Evolutionary conservation across 2,797 vertebrate genomes (phyloP), one percentile per base, ranked within the genome.

Genomic region (Cynodonichthys magdalenae): DNA sequence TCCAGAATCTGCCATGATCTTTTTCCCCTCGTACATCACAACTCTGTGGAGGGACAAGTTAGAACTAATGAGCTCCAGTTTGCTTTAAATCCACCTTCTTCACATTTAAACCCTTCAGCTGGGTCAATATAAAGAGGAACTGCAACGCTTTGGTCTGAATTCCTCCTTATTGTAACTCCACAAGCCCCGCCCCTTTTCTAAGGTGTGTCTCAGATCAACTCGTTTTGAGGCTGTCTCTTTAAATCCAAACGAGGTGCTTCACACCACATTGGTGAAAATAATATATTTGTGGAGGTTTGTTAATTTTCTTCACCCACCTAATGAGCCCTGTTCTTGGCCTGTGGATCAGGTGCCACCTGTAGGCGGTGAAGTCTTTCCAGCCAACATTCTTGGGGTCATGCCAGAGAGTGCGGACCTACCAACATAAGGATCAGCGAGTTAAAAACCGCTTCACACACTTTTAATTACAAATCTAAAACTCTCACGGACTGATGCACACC

Each of bases 281-380:
- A 31, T 14, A 15, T 51, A 5, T 29, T 3, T 9, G 9, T 36
- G 34, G 55, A 57, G 20, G 1, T 1, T 42, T 34, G 15, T 15
- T 28, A 2, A 12, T 39, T 7, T 48, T 18, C 17, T 60, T 52
- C 47, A 3, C 41, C 76, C 74, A 98, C 97, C 97, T 94, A 74
- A 99, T 98, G 75, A 91, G 97, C 64, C 97, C 97, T 3, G 97
- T 98, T 94, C 96, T 95, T 44, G 97, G 97, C 83, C 97, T 95
- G 75, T 99, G 97, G 83, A 95, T 97, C 80, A 99, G 94, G 85
- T 95, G 96, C 97, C 96, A 98, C 90, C 97, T 98, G 92, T 99
- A 99, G 58, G 97, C 97, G 19, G 97, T 99, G 83, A 97, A 98
- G 83, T 99, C 97, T 88, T 99, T 99, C 97, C 97, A 99, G 71